A percentile compares a stretch with the other conserved stretches of the same genome.
Evolutionary conservation across 1,140 invertebrate species (phyloP).

Genomic region (Stenopsyche tienmushanensis): DNA sequence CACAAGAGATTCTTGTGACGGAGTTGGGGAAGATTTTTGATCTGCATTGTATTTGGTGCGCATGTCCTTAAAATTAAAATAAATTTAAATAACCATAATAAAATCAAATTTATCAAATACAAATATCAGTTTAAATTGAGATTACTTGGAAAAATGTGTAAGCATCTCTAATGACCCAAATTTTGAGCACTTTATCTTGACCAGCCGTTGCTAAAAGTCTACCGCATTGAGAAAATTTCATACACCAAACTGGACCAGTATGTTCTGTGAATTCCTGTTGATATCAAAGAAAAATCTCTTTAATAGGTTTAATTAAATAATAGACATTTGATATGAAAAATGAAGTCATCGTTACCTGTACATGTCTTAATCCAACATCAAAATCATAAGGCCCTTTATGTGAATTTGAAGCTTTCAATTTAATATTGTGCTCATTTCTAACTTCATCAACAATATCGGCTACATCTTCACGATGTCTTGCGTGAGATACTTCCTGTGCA

Average conservation of each 20-base stretch:
- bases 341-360: constrained; percentile 56
- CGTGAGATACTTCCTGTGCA: constrained; percentile 83
- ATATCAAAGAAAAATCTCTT: no score
- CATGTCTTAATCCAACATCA: constrained; percentile 69
- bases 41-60: constrained; percentile 90
- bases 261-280: constrained; percentile 81
- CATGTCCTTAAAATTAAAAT: constrained; percentile 80
- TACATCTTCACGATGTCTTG: constrained; percentile 80
- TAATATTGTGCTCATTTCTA: constrained; percentile 80
- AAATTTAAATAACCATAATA: constrained; percentile 50
- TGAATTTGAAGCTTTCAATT: constrained; percentile 89
- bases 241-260: constrained; percentile 93
- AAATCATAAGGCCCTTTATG: constrained; percentile 97
- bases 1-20: constrained; percentile 83
- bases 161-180: constrained; percentile 91
- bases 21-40: constrained; percentile 82
- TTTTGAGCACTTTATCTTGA: constrained; percentile 88
- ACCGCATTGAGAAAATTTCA: constrained; percentile 97
- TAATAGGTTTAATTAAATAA: no score
- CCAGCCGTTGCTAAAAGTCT: constrained; percentile 92
- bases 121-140: constrained; percentile 19
- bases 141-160: constrained; percentile 80
- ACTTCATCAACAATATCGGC: constrained; percentile 84
- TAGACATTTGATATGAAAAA: constrained; percentile 3
- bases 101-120: neutral